Evolutionary conservation across 2,797 vertebrate species (phyloP).

Genomic region (Chloroceryle amazona): DNA sequence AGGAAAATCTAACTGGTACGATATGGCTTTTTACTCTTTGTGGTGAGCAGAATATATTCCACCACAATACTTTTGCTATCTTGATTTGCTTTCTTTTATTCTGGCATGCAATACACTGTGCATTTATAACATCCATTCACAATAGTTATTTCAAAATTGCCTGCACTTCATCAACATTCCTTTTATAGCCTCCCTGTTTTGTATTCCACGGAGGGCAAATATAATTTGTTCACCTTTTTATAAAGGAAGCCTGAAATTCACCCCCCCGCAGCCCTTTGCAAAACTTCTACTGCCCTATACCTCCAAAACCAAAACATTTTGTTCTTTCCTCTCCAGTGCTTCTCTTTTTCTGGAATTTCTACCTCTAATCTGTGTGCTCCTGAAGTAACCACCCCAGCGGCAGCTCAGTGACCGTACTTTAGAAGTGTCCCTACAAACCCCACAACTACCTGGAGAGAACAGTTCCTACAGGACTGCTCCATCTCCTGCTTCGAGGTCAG

Average conservation of each 20-base stretch:
- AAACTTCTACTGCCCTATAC: background rate
- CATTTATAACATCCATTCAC: background rate
- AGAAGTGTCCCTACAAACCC: background rate
- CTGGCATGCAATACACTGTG: background rate
- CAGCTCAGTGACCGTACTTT: background rate
- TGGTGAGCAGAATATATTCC: slow-evolving; percentile 42
- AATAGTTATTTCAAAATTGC: slow-evolving; percentile 6
- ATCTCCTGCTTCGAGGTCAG: fast-evolving
- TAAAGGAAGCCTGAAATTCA: background rate
- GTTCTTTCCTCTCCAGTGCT: background rate
- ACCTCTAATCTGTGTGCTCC: background rate
- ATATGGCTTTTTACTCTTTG: background rate
- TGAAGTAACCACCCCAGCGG: background rate
- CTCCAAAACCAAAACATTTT: background rate
- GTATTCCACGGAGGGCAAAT: slow-evolving; percentile 25
- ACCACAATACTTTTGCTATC: background rate
- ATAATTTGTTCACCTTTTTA: slow-evolving; percentile 1
- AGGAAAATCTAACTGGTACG: background rate
- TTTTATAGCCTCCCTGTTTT: background rate
- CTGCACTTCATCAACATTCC: background rate
- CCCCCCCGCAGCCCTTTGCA: background rate
- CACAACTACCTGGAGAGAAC: fast-evolving
- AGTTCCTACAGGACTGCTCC: background rate
- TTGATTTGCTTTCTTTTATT: slow-evolving; percentile 8
- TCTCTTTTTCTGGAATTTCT: background rate